A percentile compares a stretch with the other conserved stretches of the same genome.
phyloP scores from a whole-genome alignment of 2,888 invertebrate genomes.

The Sussaba pulchella region DNA sequence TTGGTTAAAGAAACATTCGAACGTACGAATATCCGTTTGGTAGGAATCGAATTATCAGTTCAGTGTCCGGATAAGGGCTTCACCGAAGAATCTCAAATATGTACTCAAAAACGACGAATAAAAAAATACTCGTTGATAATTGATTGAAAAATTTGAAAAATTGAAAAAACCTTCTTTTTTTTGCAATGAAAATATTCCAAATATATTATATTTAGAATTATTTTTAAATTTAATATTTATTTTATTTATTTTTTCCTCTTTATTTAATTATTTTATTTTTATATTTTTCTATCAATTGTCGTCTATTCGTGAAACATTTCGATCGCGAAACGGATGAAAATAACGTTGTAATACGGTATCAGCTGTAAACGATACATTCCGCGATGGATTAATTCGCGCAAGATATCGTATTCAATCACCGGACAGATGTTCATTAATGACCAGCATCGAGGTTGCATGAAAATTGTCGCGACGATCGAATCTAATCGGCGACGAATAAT shows the following conservation, averaged over 20 bases:
- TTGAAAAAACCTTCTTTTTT: too few species aligned
- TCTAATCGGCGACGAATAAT: background rate
- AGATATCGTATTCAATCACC: slow-evolving; percentile 39
- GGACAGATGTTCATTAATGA: slow-evolving; percentile 59
- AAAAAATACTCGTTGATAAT: too few species aligned
- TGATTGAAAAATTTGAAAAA: too few species aligned
- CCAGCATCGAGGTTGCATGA: background rate
- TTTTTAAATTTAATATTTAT: too few species aligned
- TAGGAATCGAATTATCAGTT: slow-evolving; percentile 43
- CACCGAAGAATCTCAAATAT: too few species aligned
- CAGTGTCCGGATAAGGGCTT: slow-evolving; percentile 63
- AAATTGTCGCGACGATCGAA: background rate
- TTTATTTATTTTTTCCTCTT: too few species aligned
- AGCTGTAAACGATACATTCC: slow-evolving; percentile 19
- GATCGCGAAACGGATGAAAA: background rate
- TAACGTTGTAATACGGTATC: slow-evolving; percentile 11
- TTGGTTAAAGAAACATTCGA: too few species aligned
- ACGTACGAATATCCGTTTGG: too few species aligned
- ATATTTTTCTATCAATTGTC: background rate
- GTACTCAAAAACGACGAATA: too few species aligned
- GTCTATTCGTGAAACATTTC: slow-evolving; percentile 1
- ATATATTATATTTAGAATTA: too few species aligned
- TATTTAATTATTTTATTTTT: too few species aligned
- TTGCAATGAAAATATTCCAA: too few species aligned
- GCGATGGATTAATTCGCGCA: slow-evolving; percentile 46